Conservation (phyloP, 2,797 vertebrate genomes). For the Parauchenoglanis punctatus region DNA sequence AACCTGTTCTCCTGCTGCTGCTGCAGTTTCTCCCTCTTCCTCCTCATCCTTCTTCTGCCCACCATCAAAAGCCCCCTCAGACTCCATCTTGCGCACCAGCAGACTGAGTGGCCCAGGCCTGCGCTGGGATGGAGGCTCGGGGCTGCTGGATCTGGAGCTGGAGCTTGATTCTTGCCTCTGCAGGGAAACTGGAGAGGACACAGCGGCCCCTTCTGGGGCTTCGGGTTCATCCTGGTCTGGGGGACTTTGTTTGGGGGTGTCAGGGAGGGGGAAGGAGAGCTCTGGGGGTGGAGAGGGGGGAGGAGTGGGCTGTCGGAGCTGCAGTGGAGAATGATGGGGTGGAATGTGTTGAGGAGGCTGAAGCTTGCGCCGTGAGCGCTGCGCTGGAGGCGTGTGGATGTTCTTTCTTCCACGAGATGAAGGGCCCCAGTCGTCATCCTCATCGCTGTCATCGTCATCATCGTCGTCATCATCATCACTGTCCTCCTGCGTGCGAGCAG, state of each 20-base stretch:
- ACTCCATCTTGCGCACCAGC: constrained; percentile 78
- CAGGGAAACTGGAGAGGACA: constrained; percentile 57
- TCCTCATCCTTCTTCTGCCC: constrained; percentile 56
- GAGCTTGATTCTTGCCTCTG: constrained; percentile 75
- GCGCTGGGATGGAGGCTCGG: constrained; percentile 74
- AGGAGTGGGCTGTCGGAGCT: constrained; percentile 74
- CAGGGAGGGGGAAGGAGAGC: constrained; percentile 75
- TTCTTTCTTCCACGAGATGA: constrained; percentile 60
- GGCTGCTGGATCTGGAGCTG: constrained; percentile 81
- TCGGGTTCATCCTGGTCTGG: constrained; percentile 73
- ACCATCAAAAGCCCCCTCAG: constrained; percentile 68
- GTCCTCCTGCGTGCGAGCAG: constrained; percentile 66
- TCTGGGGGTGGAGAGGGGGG: constrained; percentile 81
- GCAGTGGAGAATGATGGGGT: constrained; percentile 72
- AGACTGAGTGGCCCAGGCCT: constrained; percentile 74
- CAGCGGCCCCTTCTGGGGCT: constrained; percentile 52
- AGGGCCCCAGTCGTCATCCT: constrained; percentile 66
- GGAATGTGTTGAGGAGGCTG: constrained; percentile 81
- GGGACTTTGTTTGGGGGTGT: constrained; percentile 83
- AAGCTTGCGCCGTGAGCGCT: constrained; percentile 77
- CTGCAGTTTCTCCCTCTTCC: constrained; percentile 56
- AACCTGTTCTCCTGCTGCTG: constrained; percentile 21
- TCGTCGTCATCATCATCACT: constrained; percentile 73
- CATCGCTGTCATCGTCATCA: constrained; percentile 64
- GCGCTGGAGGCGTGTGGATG: constrained; percentile 59